Evolutionary conservation across 2,888 invertebrate species (phyloP), one percentile per base, ranked within the genome.

Genomic region (Smittia sp.): DNA sequence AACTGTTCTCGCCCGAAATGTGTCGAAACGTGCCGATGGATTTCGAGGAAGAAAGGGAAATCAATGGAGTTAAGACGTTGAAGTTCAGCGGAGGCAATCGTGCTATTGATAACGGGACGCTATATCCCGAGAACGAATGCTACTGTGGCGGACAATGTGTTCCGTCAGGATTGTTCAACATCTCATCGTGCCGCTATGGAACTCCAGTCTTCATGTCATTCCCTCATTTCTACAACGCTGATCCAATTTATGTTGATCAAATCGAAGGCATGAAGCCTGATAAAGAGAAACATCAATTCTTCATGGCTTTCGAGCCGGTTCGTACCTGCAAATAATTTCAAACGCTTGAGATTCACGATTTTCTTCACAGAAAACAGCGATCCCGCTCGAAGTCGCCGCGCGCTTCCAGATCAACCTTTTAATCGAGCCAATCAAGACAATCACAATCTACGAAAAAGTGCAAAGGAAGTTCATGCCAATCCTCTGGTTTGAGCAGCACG

Each of bases 151-250:
- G 90, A 0, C 85, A 88, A 74, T 92, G 92, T 79, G 84, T 85
- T 15, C 91, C 91, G 75, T 85, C 87, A 1, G 93, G 93, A 0
- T 85, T 89, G 27, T 85, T 92, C 81, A 92, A 93, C 81, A 87
- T 92, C 15, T 90, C 91, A 0, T 83, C 89, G 0, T 93, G 93
- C 77, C 86, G 92, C 70, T 72, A 72, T 62, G 92, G 91, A 3
- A 90, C 93, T 0, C 95, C 96, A 0, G 89, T 91, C 0, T 93
- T 92, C 79, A 86, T 93, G 76, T 92, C 94, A 0, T 86, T 92
- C 76, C 96, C 96, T 0, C 94, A 95, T 82, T 95, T 93, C 81
- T 85, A 89, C 78, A 86, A 89, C 77, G 94, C 87, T 0, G 94
- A 93, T 82, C 87, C 88, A 0, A 84, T 81, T 75, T 89, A 91